Evolutionary conservation across 2,888 invertebrate genomes (phyloP), one percentile per base, ranked within the genome.

Genomic region (Arrhopalites spinosus): DNA sequence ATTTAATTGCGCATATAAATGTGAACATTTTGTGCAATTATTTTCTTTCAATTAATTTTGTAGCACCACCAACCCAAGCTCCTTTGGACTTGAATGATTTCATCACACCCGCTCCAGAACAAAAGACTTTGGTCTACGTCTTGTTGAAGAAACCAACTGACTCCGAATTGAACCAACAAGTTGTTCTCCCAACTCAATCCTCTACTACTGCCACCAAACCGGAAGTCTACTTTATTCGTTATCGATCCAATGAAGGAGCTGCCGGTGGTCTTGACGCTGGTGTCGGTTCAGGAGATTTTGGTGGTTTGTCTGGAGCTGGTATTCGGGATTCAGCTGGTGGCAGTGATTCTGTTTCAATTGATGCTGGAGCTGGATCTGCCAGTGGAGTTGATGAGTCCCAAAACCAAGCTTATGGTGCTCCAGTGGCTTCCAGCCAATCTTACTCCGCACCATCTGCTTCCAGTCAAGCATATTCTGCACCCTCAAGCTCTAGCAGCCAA

Each of bases 191-290:
- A 3, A 61, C 75, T 47, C 47, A 30, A 27, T 27, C 75, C 20
- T 70, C 75, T 20, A 75, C 75, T 15, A 20, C 25, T 8, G 63
- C 70, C 47, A 63, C 70, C 69, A 75, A 75, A 29, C 75, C 75
- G 5, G 75, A 75, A 75, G 75, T 75, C n/a, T 75, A 75, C 70
- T 75, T 75, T 45, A 75, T 75, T 61, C 69, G 75, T 0, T 75
- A 75, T 63, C 47, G 29, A 23, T 20, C 36, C 36, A 56, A 27
- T 23, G 53, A 66, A 17, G 74, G 23, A 2, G 73, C 50, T 43
- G 23, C 13, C 13, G 68, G 36, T 25, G 45, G n/a, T 30, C 56
- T 13, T 36, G 66, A 53, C 23, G 71, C 59, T 23, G 71, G 23
- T 2, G 20, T 11, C 45, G 71, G 59, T 8, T n/a, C 59, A 8